These are phyloP conservation scores for Polymixis flavicincta DNA, from an alignment of 2,888 invertebrate genomes.

Conservation along the genomic window DNA sequence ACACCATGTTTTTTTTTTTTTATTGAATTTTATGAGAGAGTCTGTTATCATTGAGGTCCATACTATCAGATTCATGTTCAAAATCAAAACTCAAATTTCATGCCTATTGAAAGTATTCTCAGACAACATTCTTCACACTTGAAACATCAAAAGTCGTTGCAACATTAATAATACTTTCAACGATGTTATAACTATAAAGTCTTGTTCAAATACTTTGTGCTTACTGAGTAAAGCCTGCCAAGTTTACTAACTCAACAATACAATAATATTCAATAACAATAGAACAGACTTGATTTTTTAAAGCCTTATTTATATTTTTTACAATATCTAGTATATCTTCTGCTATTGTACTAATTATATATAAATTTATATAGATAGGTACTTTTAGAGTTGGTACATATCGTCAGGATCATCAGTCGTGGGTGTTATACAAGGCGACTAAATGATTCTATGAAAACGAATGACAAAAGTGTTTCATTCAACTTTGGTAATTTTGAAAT, in stretches of 20 bases:
- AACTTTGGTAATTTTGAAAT: not conserved
- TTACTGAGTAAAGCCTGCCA: slow-evolving; percentile 17
- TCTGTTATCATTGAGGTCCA: not conserved
- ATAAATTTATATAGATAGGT: too few relatives aligned
- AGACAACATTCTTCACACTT: not conserved
- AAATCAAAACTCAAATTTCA: not conserved
- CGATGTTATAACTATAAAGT: slow-evolving; percentile 7
- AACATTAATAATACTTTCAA: slow-evolving; percentile 18
- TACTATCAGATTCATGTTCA: not conserved
- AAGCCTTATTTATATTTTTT: slow-evolving; percentile 36
- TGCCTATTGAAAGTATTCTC: slow-evolving; percentile 12
- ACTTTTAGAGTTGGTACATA: too few relatives aligned
- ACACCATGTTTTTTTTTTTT: not conserved
- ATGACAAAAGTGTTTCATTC: not conserved
- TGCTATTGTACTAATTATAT: not conserved
- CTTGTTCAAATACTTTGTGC: slow-evolving; percentile 21
- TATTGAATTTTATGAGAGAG: not conserved
- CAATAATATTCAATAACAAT: slow-evolving; percentile 37
- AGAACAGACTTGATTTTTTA: slow-evolving; percentile 18
- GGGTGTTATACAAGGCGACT: not conserved
- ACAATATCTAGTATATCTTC: not conserved
- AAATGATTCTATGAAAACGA: not conserved
- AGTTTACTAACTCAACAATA: slow-evolving; percentile 40
- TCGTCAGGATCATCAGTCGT: not conserved
- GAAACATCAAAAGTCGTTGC: slow-evolving; percentile 14